Base-by-base conservation (phyloP, 2,888 invertebrate species). In the Galeruca laticollis region DNA sequence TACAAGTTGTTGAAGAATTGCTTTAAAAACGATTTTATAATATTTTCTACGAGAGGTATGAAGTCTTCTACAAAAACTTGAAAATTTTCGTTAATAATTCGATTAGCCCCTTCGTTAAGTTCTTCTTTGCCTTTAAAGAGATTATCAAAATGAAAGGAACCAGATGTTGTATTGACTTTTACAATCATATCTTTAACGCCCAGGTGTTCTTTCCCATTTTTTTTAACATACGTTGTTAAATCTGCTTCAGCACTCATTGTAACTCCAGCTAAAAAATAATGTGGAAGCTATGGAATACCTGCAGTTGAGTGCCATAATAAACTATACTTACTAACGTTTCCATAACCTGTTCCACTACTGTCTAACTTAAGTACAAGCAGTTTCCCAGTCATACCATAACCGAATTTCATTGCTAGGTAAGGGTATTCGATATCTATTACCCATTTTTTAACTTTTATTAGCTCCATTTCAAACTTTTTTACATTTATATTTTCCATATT, bases 1-100 rank as follows among this genome's bases (percentile, higher is more conserved):
- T 88, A 90, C 9, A 90, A 83, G 72, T 87, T 87, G 71, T 88
- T 87, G 3, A 88, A 83, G 31, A 89, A 86, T 1, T 85, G 83
- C 72, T 87, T 87, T 63, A 89, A 81, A 8, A 89, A 83, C 13
- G 86, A 84, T 0, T 86, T 83, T 13, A 90, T 84, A 0, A 88
- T 86, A 59, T 88, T 87, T 77, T 91, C 90, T 80, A 93, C 84
- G 0, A 91, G 88, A 0, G 89, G 89, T 73, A 90, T 89, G 4
- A 93, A 85, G 74, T 93, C 93, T 4, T 88, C 88, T 0, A 90
- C 86, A 4, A 93, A 85, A 11, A 86, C 87, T 75, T 88, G 86
- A 90, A 92, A 92, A 81, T 93, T 93, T 37, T 92, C 90, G 79
- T 93, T 93, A 11, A 93, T 84, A 79, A 92, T 91, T 35, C 87